phyloP scores from a whole-genome alignment of 2,113 vertebrate genomes.

The Tichodroma muraria region DNA sequence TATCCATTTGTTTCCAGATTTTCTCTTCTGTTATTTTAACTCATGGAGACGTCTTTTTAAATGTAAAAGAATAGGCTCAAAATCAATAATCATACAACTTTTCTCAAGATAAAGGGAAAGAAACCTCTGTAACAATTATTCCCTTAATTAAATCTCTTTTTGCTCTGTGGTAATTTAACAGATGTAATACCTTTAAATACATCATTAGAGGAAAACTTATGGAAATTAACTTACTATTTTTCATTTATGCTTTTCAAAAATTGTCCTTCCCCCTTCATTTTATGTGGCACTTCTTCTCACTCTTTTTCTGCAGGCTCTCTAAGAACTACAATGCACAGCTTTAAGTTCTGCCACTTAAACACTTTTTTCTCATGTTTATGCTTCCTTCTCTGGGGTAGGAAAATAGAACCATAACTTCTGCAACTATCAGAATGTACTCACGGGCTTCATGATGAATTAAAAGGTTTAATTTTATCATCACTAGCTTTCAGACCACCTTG shows the following conservation, averaged over 20 bases:
- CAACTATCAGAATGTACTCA: background rate
- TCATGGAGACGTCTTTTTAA: background rate
- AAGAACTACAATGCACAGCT: background rate
- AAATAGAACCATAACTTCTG: background rate
- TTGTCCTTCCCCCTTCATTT: background rate
- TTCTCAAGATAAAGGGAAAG: background rate
- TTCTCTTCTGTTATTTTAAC: background rate
- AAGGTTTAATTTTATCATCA: conserved; percentile 4
- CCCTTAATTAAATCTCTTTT: background rate
- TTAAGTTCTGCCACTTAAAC: background rate
- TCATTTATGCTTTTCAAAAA: background rate
- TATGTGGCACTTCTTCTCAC: background rate
- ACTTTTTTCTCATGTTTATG: background rate
- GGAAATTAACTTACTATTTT: background rate
- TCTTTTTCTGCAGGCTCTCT: background rate
- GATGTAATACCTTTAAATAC: background rate
- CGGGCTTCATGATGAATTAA: background rate
- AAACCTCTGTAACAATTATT: background rate
- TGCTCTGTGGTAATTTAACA: background rate
- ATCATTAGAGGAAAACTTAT: background rate
- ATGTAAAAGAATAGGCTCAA: background rate
- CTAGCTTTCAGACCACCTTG: conserved; percentile 4
- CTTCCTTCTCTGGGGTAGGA: background rate
- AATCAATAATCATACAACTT: background rate
- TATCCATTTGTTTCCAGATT: background rate